phyloP scores from a whole-genome alignment of 1,140 invertebrate genomes.

The Maniola jurtina region DNA sequence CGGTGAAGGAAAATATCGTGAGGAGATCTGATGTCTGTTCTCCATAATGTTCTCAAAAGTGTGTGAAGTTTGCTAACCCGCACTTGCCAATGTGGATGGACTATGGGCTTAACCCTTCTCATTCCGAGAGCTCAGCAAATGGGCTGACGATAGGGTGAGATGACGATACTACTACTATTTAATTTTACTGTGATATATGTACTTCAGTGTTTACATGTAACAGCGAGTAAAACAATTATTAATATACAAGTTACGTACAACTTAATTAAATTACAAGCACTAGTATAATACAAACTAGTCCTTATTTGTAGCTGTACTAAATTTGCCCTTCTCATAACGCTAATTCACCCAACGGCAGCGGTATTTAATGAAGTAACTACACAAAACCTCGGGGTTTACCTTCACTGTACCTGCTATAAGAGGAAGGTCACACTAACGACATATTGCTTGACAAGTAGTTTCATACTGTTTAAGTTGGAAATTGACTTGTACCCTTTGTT shows the following conservation, averaged over 20 bases:
- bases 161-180: too few species aligned
- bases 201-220: too few species aligned
- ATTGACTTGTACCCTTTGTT: too few species aligned
- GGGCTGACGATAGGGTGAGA: too few species aligned
- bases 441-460: not conserved
- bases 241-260: not conserved
- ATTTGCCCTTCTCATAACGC: conserved; percentile 9
- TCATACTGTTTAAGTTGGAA: not conserved
- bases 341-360: not conserved
- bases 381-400: not conserved
- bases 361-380: conserved; percentile 9
- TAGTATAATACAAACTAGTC: not conserved
- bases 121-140: too few species aligned
- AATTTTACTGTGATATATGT: too few species aligned
- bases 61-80: too few species aligned
- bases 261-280: not conserved
- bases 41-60: too few species aligned
- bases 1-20: too few species aligned
- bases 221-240: not conserved
- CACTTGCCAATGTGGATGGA: too few species aligned
- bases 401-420: not conserved
- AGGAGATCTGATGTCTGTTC: too few species aligned
- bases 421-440: not conserved
- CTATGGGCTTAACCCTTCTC: too few species aligned
- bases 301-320: not conserved